Conservation (phyloP, 2,113 vertebrate genomes). For the Leucopsar rothschildi region DNA sequence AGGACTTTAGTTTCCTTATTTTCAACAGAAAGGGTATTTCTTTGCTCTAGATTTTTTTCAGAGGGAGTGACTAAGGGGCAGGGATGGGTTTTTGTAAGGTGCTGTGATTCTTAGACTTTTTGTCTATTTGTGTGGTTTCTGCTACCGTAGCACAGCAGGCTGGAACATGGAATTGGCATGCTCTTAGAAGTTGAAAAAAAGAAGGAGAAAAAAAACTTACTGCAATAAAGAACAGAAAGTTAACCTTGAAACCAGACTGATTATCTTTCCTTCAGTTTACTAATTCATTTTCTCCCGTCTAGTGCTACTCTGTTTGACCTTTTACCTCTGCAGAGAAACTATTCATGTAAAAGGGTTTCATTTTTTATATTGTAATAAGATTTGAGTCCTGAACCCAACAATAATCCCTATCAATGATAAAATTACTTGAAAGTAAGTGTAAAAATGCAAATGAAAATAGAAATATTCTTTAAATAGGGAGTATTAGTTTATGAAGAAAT, state of each 20-base stretch:
- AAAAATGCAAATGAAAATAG: not conserved
- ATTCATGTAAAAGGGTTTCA: not conserved
- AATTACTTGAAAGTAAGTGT: not conserved
- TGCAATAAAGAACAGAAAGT: not conserved
- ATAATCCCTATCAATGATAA: not conserved
- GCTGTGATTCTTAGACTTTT: not conserved
- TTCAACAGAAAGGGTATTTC: not conserved
- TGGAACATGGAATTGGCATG: not conserved
- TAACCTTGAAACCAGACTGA: not conserved
- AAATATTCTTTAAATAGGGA: not conserved
- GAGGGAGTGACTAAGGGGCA: not conserved
- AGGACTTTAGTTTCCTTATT: not conserved
- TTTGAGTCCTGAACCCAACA: not conserved
- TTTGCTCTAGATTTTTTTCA: not conserved
- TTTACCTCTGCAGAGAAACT: not conserved
- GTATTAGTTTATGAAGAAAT: not conserved
- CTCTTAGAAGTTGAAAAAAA: not conserved
- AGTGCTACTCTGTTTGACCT: not conserved
- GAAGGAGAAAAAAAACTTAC: not conserved
- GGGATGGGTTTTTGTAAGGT: not conserved
- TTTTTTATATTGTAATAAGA: not conserved
- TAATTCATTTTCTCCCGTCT: not conserved
- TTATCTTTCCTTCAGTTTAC: not conserved
- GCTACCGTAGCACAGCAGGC: not conserved
- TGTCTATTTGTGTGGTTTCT: not conserved